Base-by-base conservation (phyloP, 2,888 invertebrate species). In the Leucophenga maculata region DNA sequence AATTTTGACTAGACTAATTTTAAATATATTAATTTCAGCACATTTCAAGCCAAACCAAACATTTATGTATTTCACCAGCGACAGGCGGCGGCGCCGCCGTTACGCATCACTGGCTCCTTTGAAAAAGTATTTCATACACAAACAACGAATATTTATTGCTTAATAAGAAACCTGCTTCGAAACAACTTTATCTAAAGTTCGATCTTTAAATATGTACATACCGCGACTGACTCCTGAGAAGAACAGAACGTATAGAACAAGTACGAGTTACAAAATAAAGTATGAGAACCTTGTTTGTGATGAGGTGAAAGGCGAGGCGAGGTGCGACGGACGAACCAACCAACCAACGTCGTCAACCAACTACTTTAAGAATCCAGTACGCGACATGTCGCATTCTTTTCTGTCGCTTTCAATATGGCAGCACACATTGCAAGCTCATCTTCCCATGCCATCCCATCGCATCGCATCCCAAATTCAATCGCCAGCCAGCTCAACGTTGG, bases 121-220 rank as follows among this genome's bases (percentile, higher is more conserved):
- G 57, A 64, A 65, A 26, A 67, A 71, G 66, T 68, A 22, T 69
- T 66, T 69, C 32, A 54, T 18, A 54, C 48, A 31, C 46, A 67
- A 39, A 31, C 46, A 67, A 39, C 50, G 14, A 64, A 52, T 75
- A 66, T 80, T 78, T 78, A 80, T 80, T 76, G 76, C 78, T 79
- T 78, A 74, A 78, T 82, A 75, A 73, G 74, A 82, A 82, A 78
- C 80, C 74, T 78, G 78, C 76, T 75, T 74, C 68, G 70, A 31
- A 57, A 71, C 64, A 69, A 69, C 69, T 54, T 54, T 50, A 68
- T 59, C 59, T 72, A 69, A 71, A 73, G 70, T 70, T 73, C 65
- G 67, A 52, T 68, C 66, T 59, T 55, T 20, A 69, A 39, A 39
- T 11, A 39, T 39, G 39, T 39, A 11, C 39, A 67, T 66, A 66